Percentiles rank a stretch among this genome's conserved stretches.
These are phyloP conservation scores for Andrena chrysosceles DNA, from an alignment of 2,888 invertebrate genomes.

Conservation along the genomic window DNA sequence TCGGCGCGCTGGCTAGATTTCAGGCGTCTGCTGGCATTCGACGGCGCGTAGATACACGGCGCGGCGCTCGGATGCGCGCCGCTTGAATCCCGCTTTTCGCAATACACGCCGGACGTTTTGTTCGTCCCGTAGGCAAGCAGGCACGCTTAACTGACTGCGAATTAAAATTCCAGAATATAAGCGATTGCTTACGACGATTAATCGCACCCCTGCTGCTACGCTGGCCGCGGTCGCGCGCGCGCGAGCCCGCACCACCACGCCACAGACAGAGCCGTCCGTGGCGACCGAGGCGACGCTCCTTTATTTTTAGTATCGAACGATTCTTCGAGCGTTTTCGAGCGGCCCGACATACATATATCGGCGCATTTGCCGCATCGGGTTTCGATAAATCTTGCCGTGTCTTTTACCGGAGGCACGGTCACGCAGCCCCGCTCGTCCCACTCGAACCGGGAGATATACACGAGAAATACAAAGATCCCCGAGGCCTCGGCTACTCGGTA, in stretches of 20 bases:
- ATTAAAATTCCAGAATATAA: slow-evolving; percentile 76
- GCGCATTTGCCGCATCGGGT: slow-evolving; percentile 69
- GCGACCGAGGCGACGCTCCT: slow-evolving; percentile 58
- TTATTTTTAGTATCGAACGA: slow-evolving; percentile 73
- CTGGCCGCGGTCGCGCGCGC: slow-evolving; percentile 40
- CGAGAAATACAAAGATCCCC: slow-evolving; percentile 61
- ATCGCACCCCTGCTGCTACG: slow-evolving; percentile 77
- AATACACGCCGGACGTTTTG: slow-evolving; percentile 68
- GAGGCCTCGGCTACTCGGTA: slow-evolving; percentile 45
- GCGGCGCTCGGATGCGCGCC: slow-evolving; percentile 36
- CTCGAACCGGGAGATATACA: slow-evolving; percentile 56
- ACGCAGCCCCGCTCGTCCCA: slow-evolving; percentile 65
- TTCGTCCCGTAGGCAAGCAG: slow-evolving; percentile 67
- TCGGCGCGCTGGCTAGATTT: slow-evolving; percentile 41
- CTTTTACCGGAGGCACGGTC: slow-evolving; percentile 67
- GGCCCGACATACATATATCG: slow-evolving; percentile 69
- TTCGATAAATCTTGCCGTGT: slow-evolving; percentile 73
- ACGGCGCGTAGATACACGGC: slow-evolving; percentile 24
- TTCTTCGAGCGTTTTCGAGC: slow-evolving; percentile 71
- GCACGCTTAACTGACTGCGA: slow-evolving; percentile 74
- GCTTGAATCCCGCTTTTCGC: slow-evolving; percentile 70
- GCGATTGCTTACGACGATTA: slow-evolving; percentile 78
- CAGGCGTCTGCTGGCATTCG: slow-evolving; percentile 29
- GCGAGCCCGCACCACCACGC: slow-evolving; percentile 1
- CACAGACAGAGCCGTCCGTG: slow-evolving; percentile 29